These are phyloP conservation scores for Harlomillsia oculata DNA, from an alignment of 1,140 invertebrate genomes.

Conservation along the genomic window DNA sequence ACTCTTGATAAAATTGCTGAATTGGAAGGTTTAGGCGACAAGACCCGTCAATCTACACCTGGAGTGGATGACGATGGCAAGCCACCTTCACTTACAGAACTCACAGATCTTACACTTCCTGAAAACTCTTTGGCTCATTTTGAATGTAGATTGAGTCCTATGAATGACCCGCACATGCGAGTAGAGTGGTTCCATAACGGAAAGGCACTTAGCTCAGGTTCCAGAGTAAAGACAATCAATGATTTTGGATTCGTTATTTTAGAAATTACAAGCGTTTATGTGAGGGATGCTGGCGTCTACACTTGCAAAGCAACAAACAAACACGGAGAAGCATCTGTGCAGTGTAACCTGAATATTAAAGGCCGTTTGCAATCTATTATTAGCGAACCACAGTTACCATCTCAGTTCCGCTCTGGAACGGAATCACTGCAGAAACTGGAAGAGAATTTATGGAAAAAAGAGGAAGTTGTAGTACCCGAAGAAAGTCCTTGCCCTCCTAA, in stretches of 20 bases:
- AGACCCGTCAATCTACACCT: not conserved
- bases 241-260: conserved; percentile 90
- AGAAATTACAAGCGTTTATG: conserved; percentile 77
- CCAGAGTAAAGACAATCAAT: conserved; percentile 80
- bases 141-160: conserved; percentile 68
- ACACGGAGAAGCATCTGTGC: conserved; percentile 78
- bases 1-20: conserved; percentile 88
- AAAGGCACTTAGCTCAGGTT: conserved; percentile 73
- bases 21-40: conserved; percentile 67
- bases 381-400: conserved; percentile 78
- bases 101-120: conserved; percentile 67
- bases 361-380: conserved; percentile 71
- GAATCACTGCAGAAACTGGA: conserved; percentile 82
- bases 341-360: conserved; percentile 71
- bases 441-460: conserved; percentile 74
- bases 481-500: conserved; percentile 60
- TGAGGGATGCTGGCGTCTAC: conserved; percentile 76
- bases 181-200: conserved; percentile 97
- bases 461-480: conserved; percentile 69
- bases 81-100: conserved; percentile 80
- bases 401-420: conserved; percentile 72
- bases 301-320: conserved; percentile 84
- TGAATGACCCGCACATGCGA: conserved; percentile 81
- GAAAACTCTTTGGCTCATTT: conserved; percentile 88
- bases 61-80: conserved; percentile 57